Evolutionary conservation across 92 coral and sea anemone species (phyloP), one percentile per base, ranked within the genome.

Genomic region (Nematostella vectensis): DNA sequence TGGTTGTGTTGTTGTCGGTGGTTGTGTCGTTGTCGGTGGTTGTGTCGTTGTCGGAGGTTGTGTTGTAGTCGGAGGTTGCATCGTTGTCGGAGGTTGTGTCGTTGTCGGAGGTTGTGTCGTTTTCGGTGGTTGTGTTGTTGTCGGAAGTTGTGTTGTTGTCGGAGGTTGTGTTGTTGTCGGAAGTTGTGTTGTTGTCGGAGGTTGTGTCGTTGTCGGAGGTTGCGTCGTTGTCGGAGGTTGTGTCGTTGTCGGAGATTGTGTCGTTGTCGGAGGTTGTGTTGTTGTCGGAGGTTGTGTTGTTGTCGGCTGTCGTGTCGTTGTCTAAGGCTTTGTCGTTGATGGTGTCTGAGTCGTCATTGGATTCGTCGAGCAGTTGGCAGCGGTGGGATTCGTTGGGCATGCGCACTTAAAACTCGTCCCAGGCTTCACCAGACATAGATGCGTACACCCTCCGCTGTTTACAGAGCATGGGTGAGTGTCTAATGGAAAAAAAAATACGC

Each of bases 371-470:
- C 42, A 36, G 42, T 15, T 15, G 8, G 42, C 62, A 40, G 22
- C 22, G 11, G 57, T 21, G 8, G 62, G 20, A 43, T 19, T 30
- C 44, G 45, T 36, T 49, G 80, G 72, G 57, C 89, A 82, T 9
- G 69, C 69, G 50, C 89, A 82, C 4, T 68, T 58, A 38, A 76
- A 77, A 6, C 42, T 36, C 11, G 83, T 80, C 9, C 43, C 63
- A 19, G 77, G 79, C 20, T 69, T 59, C 48, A 67, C 38, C 38
- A 82, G 57, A 37, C 89, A 82, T 13, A 82, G 80, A 15, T 82
- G 71, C 18, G 68, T 64, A 42, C 89, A 82, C 1, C 72, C 55
- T n/a, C 83, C 74, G 26, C 67, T 71, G 31, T 65, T 28, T 16
- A 70, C 27, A 12, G 70, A 49, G 21, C 89, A 82, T 2, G 89